A percentile compares a stretch with the other conserved stretches of the same genome.
phyloP scores from a whole-genome alignment of 2,797 vertebrate genomes.

The Perodicticus potto region DNA sequence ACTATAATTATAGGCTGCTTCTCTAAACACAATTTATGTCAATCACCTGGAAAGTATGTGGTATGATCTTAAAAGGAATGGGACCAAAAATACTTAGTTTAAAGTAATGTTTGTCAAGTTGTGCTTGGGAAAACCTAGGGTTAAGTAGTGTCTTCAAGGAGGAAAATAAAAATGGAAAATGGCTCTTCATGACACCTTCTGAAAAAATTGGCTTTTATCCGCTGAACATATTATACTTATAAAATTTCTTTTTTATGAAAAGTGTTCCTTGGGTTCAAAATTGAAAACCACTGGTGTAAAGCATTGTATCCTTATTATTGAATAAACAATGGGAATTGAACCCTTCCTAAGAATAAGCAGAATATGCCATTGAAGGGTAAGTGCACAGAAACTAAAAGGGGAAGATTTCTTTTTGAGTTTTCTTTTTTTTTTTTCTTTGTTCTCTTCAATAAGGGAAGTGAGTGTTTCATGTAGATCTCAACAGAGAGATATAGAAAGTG shows the following conservation, averaged over 20 bases:
- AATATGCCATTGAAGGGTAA: neutral
- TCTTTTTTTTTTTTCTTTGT: neutral
- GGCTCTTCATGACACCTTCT: neutral
- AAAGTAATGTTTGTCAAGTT: neutral
- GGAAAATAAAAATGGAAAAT: neutral
- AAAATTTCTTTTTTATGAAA: constrained; percentile 41
- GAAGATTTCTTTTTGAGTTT: neutral
- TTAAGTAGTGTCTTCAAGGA: neutral
- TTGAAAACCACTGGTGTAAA: neutral
- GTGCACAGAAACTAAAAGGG: neutral
- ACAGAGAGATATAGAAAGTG: constrained; percentile 73
- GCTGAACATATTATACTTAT: constrained; percentile 19
- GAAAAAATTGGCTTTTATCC: constrained; percentile 20
- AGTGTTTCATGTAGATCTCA: constrained; percentile 70
- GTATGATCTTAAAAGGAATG: constrained; percentile 47
- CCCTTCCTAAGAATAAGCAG: neutral
- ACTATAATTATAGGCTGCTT: neutral
- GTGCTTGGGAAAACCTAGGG: neutral
- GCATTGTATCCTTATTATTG: neutral
- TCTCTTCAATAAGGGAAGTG: neutral
- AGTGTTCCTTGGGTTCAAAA: neutral
- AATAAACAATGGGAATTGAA: constrained; percentile 24
- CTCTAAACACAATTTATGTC: constrained; percentile 50
- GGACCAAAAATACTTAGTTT: neutral
- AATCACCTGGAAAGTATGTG: neutral